A percentile compares a stretch with the other conserved stretches of the same genome.
Conservation (phyloP, 2,797 vertebrate genomes). For the Capromys pilorides region DNA sequence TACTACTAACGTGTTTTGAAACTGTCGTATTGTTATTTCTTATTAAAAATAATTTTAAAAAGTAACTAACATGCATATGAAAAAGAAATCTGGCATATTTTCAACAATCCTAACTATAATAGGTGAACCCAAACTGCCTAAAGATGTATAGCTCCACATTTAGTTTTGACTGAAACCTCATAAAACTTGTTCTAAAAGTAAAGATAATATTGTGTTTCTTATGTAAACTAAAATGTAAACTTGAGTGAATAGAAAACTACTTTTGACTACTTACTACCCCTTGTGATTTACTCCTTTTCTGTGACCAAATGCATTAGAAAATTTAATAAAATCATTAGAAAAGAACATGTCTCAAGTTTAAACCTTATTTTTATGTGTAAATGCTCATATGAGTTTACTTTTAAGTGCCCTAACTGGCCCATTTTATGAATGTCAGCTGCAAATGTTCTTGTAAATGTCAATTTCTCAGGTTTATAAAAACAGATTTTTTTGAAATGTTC, state of each 20-base stretch:
- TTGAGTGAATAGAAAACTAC: background rate
- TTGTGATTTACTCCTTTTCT: background rate
- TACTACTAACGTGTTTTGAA: too few relatives aligned
- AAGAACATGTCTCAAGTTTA: slow-evolving; percentile 38
- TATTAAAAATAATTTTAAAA: too few relatives aligned
- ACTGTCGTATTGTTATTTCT: too few relatives aligned
- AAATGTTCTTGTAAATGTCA: slow-evolving; percentile 57
- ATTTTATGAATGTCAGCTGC: slow-evolving; percentile 48
- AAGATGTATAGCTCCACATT: background rate
- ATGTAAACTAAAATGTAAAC: slow-evolving; percentile 17
- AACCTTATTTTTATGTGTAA: slow-evolving; percentile 55
- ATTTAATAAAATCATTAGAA: background rate
- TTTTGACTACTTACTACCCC: background rate
- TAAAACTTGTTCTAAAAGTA: slow-evolving; percentile 9
- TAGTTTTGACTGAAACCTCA: background rate
- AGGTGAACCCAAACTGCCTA: background rate
- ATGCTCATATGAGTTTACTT: slow-evolving; percentile 28
- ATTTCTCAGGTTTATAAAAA: slow-evolving; percentile 58
- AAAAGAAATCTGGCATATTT: background rate
- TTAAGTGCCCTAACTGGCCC: slow-evolving; percentile 35
- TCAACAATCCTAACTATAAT: background rate
- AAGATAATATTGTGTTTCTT: background rate
- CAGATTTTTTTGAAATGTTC: slow-evolving; percentile 49
- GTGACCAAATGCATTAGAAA: background rate
- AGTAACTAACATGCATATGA: too few relatives aligned